A percentile compares a stretch with the other conserved stretches of the same genome.
phyloP scores from a whole-genome alignment of 2,797 vertebrate genomes.

The Micrastur ruficollis region DNA sequence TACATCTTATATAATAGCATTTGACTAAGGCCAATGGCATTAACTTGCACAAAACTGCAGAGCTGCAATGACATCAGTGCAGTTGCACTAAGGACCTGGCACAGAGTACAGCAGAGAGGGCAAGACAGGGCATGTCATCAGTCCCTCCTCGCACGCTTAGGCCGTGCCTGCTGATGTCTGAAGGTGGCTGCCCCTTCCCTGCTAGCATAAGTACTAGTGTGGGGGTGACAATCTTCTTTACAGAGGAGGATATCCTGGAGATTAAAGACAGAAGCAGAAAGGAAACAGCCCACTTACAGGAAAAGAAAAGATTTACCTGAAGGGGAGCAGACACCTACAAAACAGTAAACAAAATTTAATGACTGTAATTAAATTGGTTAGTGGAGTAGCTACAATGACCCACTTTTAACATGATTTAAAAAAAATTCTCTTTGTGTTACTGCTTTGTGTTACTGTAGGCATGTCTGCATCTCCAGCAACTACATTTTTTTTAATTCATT shows the following conservation, averaged over 20 bases:
- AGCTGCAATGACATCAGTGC: not conserved
- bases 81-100: not conserved
- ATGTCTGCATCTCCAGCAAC: not conserved
- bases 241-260: not conserved
- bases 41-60: not conserved
- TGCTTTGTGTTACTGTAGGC: not conserved
- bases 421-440: not conserved
- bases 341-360: not conserved
- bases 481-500: not conserved
- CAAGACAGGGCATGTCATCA: not conserved
- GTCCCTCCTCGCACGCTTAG: rapidly evolving
- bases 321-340: not conserved
- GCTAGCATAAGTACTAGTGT: not conserved
- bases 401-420: not conserved
- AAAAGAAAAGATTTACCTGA: slow-evolving; percentile 18
- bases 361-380: not conserved
- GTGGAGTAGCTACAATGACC: not conserved
- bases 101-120: not conserved
- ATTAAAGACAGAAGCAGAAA: slow-evolving; percentile 20
- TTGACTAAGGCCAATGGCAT: not conserved
- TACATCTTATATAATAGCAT: not conserved
- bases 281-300: not conserved
- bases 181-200: not conserved
- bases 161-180: not conserved
- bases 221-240: slow-evolving; percentile 45